Evolutionary conservation across 2,888 invertebrate species (phyloP).

Genomic region (Romanomermis culicivorax): DNA sequence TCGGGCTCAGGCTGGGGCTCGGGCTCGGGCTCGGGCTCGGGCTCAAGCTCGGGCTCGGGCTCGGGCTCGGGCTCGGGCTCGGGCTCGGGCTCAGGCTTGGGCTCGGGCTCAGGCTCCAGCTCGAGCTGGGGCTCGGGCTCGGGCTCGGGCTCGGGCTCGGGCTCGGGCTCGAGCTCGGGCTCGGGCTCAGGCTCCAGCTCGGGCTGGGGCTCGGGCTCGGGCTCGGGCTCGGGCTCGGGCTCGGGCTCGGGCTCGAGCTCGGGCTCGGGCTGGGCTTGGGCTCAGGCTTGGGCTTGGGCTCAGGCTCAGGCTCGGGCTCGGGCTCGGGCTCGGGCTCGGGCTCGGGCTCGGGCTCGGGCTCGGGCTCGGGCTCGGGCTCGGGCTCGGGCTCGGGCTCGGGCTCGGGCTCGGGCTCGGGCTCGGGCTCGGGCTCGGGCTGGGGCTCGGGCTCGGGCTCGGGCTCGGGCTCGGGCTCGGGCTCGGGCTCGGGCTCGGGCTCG

Average conservation of each 20-base stretch:
- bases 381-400: background rate
- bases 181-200: no score
- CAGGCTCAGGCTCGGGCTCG: background rate
- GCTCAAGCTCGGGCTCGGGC: background rate
- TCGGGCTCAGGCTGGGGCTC: no score
- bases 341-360: background rate
- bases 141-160: background rate
- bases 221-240: background rate
- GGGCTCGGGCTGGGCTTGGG: no score
- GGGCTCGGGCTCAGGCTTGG: background rate
- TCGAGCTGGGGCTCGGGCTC: background rate
- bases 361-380: background rate
- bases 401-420: background rate
- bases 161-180: background rate
- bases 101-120: background rate
- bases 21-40: background rate
- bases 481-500: background rate
- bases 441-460: background rate
- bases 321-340: background rate
- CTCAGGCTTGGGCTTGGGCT: no score
- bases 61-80: background rate
- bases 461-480: background rate
- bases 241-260: background rate
- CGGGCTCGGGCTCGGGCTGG: no score
- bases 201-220: no score